These are phyloP conservation scores for Nesogale talazaci DNA, from an alignment of 2,113 vertebrate genomes.

Conservation along the genomic window DNA sequence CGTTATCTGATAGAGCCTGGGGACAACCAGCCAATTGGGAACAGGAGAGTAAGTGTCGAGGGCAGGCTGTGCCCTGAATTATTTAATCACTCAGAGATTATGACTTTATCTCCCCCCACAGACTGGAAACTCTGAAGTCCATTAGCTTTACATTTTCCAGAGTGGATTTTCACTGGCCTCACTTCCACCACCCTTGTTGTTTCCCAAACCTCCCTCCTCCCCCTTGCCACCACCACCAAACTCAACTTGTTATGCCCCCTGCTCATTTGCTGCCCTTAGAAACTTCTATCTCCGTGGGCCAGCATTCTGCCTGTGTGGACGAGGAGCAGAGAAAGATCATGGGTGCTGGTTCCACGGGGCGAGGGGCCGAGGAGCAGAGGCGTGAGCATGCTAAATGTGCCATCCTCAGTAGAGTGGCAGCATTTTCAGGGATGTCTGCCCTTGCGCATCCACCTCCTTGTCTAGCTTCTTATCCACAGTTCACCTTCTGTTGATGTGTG, in stretches of 20 bases:
- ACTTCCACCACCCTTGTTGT: neutral
- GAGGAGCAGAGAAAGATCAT: neutral
- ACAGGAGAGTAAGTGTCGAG: neutral
- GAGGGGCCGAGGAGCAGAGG: neutral
- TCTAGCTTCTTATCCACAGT: neutral
- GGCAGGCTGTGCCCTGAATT: neutral
- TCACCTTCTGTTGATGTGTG: neutral
- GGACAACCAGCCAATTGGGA: neutral
- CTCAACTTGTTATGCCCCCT: neutral
- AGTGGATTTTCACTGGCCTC: conserved; percentile 6
- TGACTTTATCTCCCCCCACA: conserved; percentile 23
- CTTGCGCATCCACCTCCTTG: neutral
- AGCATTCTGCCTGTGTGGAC: neutral
- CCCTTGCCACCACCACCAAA: no score
- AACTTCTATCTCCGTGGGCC: neutral
- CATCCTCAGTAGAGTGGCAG: neutral
- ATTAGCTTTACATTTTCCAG: conserved; percentile 51
- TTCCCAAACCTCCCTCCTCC: neutral
- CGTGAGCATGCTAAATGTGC: neutral
- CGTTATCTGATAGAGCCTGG: neutral
- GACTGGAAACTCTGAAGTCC: neutral
- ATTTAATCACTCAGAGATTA: conserved; percentile 31
- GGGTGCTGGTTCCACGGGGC: neutral
- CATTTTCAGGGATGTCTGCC: neutral
- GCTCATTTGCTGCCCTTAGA: neutral